phyloP scores from a whole-genome alignment of 2,113 vertebrate genomes.

The Quiscalus mexicanus region DNA sequence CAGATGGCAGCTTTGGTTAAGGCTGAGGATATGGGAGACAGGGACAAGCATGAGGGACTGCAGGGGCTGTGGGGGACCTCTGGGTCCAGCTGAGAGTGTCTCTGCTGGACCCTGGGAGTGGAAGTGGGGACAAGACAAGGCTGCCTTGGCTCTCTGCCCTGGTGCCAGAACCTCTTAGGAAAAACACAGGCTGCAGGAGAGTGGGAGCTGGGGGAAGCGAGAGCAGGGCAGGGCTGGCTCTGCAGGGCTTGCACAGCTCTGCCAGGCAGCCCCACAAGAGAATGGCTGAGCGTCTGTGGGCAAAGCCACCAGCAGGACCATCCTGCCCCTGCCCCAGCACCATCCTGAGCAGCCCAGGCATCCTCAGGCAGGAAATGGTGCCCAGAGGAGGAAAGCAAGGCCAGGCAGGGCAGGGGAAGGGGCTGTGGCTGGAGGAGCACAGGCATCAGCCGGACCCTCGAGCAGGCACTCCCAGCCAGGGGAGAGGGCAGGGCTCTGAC shows the following conservation, averaged over 20 bases:
- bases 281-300: fast-evolving
- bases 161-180: neutral
- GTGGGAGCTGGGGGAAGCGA: neutral
- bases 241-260: neutral
- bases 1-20: conserved; percentile 56
- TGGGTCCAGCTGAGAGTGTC: neutral
- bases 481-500: neutral
- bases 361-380: neutral
- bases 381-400: neutral
- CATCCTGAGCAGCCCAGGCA: neutral
- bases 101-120: neutral
- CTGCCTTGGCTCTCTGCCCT: neutral
- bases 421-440: neutral
- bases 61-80: fast-evolving
- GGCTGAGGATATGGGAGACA: neutral
- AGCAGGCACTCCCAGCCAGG: neutral
- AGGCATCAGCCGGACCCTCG: fast-evolving
- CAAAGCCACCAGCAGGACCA: neutral
- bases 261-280: neutral
- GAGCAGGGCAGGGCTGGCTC: neutral
- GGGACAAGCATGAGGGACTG: neutral
- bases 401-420: neutral
- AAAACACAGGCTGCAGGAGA: neutral
- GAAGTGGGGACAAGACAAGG: neutral
- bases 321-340: fast-evolving